These are phyloP conservation scores for Tragelaphus strepsiceros DNA, from an alignment of 2,113 vertebrate genomes.

Conservation along the genomic window DNA sequence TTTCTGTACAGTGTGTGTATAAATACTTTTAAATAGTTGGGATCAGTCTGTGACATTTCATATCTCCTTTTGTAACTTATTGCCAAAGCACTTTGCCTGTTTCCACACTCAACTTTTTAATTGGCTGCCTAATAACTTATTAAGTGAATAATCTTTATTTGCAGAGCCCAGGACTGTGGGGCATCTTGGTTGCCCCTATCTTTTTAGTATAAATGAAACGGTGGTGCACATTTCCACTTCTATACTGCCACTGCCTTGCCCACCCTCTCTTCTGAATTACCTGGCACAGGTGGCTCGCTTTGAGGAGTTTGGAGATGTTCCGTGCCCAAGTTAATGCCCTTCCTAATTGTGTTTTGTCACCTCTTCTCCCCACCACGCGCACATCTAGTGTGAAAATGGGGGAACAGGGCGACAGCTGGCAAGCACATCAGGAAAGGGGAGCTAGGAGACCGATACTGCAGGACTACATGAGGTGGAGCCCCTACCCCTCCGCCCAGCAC, in stretches of 20 bases:
- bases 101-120: neutral
- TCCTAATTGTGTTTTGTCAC: neutral
- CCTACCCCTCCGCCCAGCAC: neutral
- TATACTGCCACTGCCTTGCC: neutral
- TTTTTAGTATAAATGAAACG: neutral
- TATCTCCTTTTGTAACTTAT: neutral
- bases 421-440: neutral
- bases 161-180: no score
- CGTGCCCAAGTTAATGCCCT: neutral
- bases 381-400: neutral
- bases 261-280: neutral
- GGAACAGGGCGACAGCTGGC: neutral
- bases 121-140: neutral
- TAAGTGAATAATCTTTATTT: neutral
- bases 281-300: neutral
- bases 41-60: neutral
- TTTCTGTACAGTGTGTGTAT: neutral
- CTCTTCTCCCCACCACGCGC: no score
- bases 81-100: neutral
- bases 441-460: rapidly evolving
- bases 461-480: neutral
- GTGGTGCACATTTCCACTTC: neutral
- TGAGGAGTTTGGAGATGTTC: no score
- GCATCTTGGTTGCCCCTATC: neutral
- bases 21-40: neutral